These are phyloP conservation scores for Calameuta idolon DNA, from an alignment of 2,888 invertebrate genomes.

Conservation along the genomic window DNA sequence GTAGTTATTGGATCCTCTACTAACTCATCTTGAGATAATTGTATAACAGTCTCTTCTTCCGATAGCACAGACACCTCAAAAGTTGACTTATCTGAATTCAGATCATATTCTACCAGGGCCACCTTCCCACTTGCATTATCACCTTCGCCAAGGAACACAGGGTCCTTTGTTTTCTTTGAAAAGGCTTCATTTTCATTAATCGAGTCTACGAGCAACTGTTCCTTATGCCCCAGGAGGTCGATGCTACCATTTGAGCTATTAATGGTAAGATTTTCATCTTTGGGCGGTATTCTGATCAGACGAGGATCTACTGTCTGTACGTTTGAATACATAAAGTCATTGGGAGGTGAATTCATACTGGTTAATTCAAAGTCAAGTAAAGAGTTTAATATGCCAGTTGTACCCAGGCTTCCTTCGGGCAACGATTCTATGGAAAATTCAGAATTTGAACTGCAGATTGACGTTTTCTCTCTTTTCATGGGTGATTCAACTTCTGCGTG, in stretches of 20 bases:
- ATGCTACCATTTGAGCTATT: constrained; percentile 8
- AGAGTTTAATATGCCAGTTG: constrained; percentile 28
- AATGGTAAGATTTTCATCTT: constrained; percentile 4
- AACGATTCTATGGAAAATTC: constrained; percentile 12
- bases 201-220: neutral
- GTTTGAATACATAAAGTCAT: constrained; percentile 40
- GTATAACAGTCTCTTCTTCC: constrained; percentile 19
- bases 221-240: constrained; percentile 2
- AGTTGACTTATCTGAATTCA: constrained; percentile 19
- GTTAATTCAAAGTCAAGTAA: constrained; percentile 41
- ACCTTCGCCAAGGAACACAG: constrained; percentile 24
- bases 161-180: constrained; percentile 18
- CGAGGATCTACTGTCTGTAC: constrained; percentile 45
- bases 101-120: constrained; percentile 26
- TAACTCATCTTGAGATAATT: constrained; percentile 15
- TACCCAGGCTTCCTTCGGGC: constrained; percentile 19
- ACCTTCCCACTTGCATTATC: constrained; percentile 18
- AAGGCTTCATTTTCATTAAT: neutral
- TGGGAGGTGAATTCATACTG: constrained; percentile 40
- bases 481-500: constrained; percentile 18
- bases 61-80: constrained; percentile 22
- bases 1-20: constrained; percentile 22
- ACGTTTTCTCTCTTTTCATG: neutral
- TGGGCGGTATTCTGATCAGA: constrained; percentile 29
- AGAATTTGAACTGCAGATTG: neutral